A percentile compares a stretch with the other conserved stretches of the same genome.
Evolutionary conservation across 2,888 invertebrate species (phyloP).

Genomic region (Machimus atricapillus): DNA sequence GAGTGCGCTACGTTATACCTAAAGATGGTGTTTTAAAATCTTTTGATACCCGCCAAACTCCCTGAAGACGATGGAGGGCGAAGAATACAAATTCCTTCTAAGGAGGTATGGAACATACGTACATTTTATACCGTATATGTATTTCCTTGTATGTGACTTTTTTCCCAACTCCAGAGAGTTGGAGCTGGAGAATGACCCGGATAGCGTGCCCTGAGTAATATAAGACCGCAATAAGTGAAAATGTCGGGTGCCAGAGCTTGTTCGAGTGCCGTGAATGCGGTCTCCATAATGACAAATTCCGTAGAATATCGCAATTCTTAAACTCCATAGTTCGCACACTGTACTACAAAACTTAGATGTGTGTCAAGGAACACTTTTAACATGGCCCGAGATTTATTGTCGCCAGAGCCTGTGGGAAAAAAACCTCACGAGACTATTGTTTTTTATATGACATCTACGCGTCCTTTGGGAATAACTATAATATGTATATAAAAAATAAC

Average conservation of each 20-base stretch:
- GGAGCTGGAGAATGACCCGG: not conserved
- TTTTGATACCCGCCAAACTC: not conserved
- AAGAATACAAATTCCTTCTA: not conserved
- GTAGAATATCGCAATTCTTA: not conserved
- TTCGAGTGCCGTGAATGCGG: not conserved
- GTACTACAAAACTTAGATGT: not conserved
- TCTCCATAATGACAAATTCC: slow-evolving; percentile 26
- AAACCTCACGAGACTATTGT: not conserved
- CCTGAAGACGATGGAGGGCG: not conserved
- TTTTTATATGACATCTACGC: not conserved
- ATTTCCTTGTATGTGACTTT: not conserved
- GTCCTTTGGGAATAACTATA: not conserved
- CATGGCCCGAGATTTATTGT: slow-evolving; percentile 4
- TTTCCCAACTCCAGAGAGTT: not conserved
- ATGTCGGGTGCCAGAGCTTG: not conserved
- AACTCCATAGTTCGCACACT: not conserved
- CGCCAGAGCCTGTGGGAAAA: not conserved
- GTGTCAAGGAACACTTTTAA: not conserved
- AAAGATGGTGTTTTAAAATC: not conserved
- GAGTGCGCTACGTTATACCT: not conserved
- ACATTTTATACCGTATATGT: not conserved
- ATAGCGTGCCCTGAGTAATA: not conserved
- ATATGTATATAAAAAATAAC: not conserved
- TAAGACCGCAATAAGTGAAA: slow-evolving; percentile 13
- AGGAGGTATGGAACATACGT: not conserved